Base-by-base conservation (phyloP, 2,113 vertebrate species). In the Gymnarchus niloticus region DNA sequence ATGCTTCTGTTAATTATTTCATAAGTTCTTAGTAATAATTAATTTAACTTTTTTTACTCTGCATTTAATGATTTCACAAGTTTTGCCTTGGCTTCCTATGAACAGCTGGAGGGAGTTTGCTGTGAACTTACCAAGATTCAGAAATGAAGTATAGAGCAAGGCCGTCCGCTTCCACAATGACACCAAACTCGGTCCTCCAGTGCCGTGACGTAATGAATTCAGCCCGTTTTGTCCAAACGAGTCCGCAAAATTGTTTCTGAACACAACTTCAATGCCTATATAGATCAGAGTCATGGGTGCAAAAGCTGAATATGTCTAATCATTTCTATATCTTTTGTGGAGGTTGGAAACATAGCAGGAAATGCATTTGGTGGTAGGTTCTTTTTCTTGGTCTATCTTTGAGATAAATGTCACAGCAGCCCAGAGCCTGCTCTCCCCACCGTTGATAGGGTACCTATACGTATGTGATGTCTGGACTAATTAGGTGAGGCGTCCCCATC, bases 1-100 rank as follows among this genome's bases (percentile, higher is more conserved):
- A 86, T 37, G 87, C 80, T 88, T 91, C 91, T 91, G 92, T 94
- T 92, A 93, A 93, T 94, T 94, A 93, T 93, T 94, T 93, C 89
- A 88, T 88, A 87, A 92, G 91, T 37, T 69, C 61, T 69, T 69
- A 69, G 33, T 28, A 28, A 88, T 87, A 88, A 49, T 73, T 85
- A 61, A 85, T 90, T 86, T 21, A 25, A n/a, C 48, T 25, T 23
- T 7, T 57, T 56, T 80, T 2, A 3, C 52, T 83, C 52, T 59
- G 33, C 51, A 46, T 57, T 46, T 83, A 44, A 56, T 44, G 82
- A 56, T 59, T 83, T 57, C 23, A 25, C 81, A 23, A n/a, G 54
- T 82, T 82, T 82, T 37, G 2, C 48, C 54, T 19, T n/a, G 21
- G 51, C 80, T 82, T 82, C 25, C n/a, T 48, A 0, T 78, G 76